A percentile compares a stretch with the other conserved stretches of the same genome.
Conservation (phyloP, 2,888 invertebrate genomes). For the Hoplodrina ambigua region DNA sequence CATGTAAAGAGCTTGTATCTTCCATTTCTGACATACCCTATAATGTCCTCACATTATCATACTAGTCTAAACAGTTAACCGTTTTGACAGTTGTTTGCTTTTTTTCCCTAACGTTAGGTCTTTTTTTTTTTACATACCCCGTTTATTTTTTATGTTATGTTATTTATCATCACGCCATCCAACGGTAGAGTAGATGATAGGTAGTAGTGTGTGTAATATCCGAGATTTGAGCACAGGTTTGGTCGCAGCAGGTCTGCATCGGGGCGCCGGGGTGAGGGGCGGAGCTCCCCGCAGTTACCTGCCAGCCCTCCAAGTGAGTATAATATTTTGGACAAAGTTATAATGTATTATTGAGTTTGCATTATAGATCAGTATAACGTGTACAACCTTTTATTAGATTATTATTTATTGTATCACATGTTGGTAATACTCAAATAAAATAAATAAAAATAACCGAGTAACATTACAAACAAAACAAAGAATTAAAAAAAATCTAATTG, state of each 20-base stretch:
- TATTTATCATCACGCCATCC: neutral
- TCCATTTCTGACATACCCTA: neutral
- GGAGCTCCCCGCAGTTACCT: conserved; percentile 83
- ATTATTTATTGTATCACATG: no score
- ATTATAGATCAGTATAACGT: no score
- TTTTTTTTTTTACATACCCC: no score
- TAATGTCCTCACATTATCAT: neutral
- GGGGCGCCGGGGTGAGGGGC: conserved; percentile 80
- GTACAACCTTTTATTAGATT: no score
- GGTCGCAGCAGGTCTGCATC: conserved; percentile 83
- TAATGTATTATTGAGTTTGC: no score
- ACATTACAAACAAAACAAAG: no score
- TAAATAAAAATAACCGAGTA: no score
- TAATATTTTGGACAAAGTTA: neutral
- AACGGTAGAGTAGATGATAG: conserved; percentile 24
- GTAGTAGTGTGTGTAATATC: conserved; percentile 55
- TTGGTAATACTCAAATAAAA: no score
- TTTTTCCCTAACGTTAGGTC: no score
- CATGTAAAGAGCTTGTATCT: neutral
- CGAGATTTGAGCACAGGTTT: conserved; percentile 75
- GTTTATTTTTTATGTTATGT: neutral
- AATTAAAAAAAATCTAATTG: no score
- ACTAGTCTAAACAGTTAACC: no score
- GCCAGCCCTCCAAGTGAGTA: conserved; percentile 83
- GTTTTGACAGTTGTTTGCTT: no score